These are phyloP conservation scores for Diploptera punctata DNA, from an alignment of 2,888 invertebrate genomes.

Conservation along the genomic window DNA sequence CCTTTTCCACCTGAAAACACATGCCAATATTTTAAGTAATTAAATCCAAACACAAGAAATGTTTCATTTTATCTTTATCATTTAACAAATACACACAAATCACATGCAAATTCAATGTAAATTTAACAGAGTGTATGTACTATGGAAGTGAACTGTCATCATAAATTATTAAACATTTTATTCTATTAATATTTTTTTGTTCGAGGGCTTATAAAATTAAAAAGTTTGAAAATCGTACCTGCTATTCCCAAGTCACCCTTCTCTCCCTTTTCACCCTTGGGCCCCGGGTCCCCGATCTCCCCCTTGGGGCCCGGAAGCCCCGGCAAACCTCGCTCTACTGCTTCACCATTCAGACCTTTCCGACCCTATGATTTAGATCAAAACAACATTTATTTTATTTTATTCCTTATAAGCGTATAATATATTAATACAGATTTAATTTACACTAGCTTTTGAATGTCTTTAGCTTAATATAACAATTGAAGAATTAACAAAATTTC, in stretches of 20 bases:
- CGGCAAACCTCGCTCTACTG: slow-evolving; percentile 68
- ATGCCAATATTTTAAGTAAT: too few species aligned
- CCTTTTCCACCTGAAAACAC: slow-evolving; percentile 73
- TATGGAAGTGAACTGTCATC: slow-evolving; percentile 29
- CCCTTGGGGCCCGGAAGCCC: slow-evolving; percentile 69
- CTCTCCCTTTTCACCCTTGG: slow-evolving; percentile 57
- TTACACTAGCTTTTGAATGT: too few species aligned
- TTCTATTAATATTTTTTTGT: background rate
- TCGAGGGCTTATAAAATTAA: background rate
- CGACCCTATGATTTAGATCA: slow-evolving; percentile 54
- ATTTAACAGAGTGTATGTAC: slow-evolving; percentile 15
- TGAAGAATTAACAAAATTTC: too few species aligned
- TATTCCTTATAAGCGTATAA: too few species aligned
- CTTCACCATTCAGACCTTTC: slow-evolving; percentile 61
- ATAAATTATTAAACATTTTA: background rate
- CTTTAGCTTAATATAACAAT: too few species aligned
- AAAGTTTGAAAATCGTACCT: slow-evolving; percentile 51
- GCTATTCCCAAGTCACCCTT: slow-evolving; percentile 60
- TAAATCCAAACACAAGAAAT: too few species aligned
- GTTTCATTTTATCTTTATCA: too few species aligned
- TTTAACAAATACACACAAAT: too few species aligned
- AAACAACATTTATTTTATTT: slow-evolving; percentile 16
- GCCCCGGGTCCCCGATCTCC: slow-evolving; percentile 62
- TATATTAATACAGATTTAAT: too few species aligned
- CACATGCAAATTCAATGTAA: background rate